phyloP scores from a whole-genome alignment of 2,797 vertebrate species.

The Dendrocincla tyrannina region DNA sequence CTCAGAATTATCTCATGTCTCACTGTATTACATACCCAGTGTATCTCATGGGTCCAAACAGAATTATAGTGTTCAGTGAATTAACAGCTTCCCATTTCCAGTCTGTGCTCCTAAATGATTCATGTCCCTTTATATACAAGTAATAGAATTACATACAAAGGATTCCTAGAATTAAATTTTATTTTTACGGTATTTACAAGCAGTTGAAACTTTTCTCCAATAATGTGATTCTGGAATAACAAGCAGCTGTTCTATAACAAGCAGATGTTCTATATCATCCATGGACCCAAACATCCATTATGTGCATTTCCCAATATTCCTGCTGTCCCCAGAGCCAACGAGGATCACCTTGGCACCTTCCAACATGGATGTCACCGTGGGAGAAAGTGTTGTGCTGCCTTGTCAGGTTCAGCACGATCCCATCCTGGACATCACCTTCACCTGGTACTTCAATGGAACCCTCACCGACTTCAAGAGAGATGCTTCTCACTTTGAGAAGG shows the following conservation, averaged over 20 bases:
- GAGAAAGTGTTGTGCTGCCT: slow-evolving; percentile 91
- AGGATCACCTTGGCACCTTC: slow-evolving; percentile 90
- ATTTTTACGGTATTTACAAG: background rate
- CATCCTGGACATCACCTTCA: slow-evolving; percentile 89
- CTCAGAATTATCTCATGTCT: background rate
- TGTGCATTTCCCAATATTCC: background rate
- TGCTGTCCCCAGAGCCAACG: slow-evolving; percentile 86
- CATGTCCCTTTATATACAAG: background rate
- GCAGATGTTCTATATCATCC: background rate
- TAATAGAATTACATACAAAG: background rate
- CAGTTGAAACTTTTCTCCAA: background rate
- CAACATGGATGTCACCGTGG: slow-evolving; percentile 93
- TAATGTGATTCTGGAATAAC: background rate
- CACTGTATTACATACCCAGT: background rate
- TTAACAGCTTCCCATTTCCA: background rate
- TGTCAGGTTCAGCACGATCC: slow-evolving; percentile 93
- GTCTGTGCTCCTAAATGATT: background rate
- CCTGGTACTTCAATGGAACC: slow-evolving; percentile 92
- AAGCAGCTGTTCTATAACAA: background rate
- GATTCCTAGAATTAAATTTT: background rate
- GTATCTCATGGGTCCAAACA: background rate
- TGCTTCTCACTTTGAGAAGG: slow-evolving; percentile 89
- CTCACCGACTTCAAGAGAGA: slow-evolving; percentile 88
- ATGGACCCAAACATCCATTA: background rate
- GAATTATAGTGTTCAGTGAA: background rate